These are phyloP conservation scores for Melanotus villosus DNA, from an alignment of 2,888 invertebrate genomes.

Conservation along the genomic window DNA sequence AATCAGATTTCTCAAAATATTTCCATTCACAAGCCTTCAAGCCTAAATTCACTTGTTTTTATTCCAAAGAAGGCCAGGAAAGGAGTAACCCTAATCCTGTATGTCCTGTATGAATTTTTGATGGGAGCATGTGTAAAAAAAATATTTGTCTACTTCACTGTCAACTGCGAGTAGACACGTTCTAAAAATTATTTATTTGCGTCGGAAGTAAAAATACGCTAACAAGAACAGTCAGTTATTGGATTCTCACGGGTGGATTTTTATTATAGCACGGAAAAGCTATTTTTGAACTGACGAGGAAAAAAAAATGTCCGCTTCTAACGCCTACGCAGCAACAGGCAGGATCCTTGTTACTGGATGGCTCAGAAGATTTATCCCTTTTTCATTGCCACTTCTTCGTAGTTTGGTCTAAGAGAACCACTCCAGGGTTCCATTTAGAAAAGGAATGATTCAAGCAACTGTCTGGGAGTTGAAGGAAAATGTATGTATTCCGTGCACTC, in stretches of 20 bases:
- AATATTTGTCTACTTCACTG: too few relatives aligned
- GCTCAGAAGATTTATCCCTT: background rate
- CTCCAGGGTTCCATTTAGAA: background rate
- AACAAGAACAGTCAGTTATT: background rate
- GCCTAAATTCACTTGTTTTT: too few relatives aligned
- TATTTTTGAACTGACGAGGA: background rate
- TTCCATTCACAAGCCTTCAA: too few relatives aligned
- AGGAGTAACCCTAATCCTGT: too few relatives aligned
- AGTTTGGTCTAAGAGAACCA: background rate
- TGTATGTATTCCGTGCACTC: background rate
- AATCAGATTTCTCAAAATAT: too few relatives aligned
- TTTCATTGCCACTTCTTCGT: background rate
- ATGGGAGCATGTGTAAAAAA: too few relatives aligned
- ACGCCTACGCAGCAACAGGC: slow-evolving; percentile 3
- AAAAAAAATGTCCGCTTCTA: background rate
- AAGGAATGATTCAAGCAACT: background rate
- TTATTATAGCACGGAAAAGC: background rate
- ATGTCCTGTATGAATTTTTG: too few relatives aligned
- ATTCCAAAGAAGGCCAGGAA: too few relatives aligned
- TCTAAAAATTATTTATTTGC: too few relatives aligned
- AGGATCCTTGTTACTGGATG: background rate
- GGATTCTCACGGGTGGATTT: background rate
- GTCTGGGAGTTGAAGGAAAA: background rate
- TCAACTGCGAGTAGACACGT: too few relatives aligned
- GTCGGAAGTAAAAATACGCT: too few relatives aligned